Evolutionary conservation across 2,797 vertebrate genomes (phyloP).

Genomic region (Pipistrellus kuhlii): DNA sequence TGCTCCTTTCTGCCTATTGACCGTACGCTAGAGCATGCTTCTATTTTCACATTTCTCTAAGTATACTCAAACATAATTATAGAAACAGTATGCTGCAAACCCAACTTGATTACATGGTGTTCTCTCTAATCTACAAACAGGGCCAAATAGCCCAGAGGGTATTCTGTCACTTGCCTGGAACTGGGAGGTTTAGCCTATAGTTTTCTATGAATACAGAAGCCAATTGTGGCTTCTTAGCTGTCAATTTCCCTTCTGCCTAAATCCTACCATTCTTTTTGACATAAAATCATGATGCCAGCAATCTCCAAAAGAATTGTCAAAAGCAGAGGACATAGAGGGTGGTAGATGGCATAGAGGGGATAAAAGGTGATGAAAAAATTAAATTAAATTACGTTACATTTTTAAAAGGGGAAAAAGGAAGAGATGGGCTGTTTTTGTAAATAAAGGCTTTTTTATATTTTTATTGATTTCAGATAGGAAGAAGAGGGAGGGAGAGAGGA

Average conservation of each 20-base stretch:
- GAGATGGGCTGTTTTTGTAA: neutral
- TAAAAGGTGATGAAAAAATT: neutral
- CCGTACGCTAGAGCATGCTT: neutral
- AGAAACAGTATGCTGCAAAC: conserved; percentile 4
- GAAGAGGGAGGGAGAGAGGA: too few relatives aligned
- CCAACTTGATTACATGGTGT: neutral
- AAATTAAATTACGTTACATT: neutral
- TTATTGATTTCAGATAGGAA: too few relatives aligned
- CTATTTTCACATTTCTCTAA: conserved; percentile 39
- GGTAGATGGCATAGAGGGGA: too few relatives aligned
- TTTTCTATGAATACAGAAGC: conserved; percentile 48
- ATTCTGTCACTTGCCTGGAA: conserved; percentile 33
- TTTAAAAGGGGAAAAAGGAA: neutral
- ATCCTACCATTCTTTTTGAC: conserved; percentile 7
- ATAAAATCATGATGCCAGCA: neutral
- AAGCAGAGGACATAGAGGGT: neutral
- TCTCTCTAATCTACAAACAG: conserved; percentile 59
- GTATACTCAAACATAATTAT: conserved; percentile 23
- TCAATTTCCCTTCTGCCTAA: conserved; percentile 5
- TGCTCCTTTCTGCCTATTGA: neutral
- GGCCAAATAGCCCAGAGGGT: neutral
- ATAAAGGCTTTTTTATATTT: neutral
- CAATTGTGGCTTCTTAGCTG: conserved; percentile 28
- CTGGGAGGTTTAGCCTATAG: conserved; percentile 6
- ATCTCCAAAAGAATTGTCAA: neutral